Percentiles rank a stretch among this genome's conserved stretches.
phyloP scores from a whole-genome alignment of 2,888 invertebrate genomes.

The Agrotis puta region DNA sequence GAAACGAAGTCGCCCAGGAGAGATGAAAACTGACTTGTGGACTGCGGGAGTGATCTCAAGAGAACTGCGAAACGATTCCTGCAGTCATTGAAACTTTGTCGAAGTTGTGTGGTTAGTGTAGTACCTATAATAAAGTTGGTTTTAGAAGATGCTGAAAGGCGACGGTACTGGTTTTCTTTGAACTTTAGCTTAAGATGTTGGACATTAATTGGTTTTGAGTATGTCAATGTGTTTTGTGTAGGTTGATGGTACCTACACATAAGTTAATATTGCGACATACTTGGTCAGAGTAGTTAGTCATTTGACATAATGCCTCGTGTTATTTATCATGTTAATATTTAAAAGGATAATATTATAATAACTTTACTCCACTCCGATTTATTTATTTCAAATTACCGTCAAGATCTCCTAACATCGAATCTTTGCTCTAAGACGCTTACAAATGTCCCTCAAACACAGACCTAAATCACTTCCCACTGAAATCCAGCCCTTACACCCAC shows the following conservation, averaged over 20 bases:
- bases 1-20: conserved; percentile 59
- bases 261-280: too few species aligned
- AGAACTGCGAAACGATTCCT: conserved; percentile 39
- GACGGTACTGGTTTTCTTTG: neutral
- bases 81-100: conserved; percentile 44
- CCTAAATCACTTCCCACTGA: conserved; percentile 12
- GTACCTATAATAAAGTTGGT: conserved; percentile 38
- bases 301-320: too few species aligned
- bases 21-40: conserved; percentile 68
- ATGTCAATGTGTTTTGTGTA: neutral
- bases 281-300: too few species aligned
- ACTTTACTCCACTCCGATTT: neutral
- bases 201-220: neutral
- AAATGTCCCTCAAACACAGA: conserved; percentile 43
- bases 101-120: conserved; percentile 24
- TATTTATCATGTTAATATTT: neutral
- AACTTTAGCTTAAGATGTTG: conserved; percentile 9
- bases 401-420: conserved; percentile 39
- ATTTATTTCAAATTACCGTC: conserved; percentile 45
- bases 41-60: conserved; percentile 54
- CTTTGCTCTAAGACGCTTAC: conserved; percentile 45
- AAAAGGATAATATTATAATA: neutral
- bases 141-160: conserved; percentile 15
- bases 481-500: conserved; percentile 39
- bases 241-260: neutral